Evolutionary conservation across 2,888 invertebrate species (phyloP), one percentile per base, ranked within the genome.

Genomic region (Xestia sexstrigata): DNA sequence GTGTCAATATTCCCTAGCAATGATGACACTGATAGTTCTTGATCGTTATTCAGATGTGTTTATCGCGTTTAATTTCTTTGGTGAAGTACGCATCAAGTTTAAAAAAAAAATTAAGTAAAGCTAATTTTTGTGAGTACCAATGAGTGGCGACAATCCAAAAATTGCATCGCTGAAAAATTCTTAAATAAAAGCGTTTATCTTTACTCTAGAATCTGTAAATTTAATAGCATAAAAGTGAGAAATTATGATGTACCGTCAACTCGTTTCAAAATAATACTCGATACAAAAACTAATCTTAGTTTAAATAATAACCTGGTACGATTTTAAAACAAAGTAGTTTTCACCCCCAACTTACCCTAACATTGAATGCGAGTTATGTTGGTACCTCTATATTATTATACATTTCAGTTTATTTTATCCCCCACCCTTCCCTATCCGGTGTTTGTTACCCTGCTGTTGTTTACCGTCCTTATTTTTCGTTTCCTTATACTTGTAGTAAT

Each of bases 391-490:
- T 95, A 94, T 94, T 95, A 94, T 94, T 95, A 96, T 96, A 96
- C 96, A 96, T 96, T 96, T 96, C 96, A 96, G 96, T 96, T 96
- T 96, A 96, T 96, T 96, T 96, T 95, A 90, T 92, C 91, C 91
- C 93, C 90, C 89, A 87, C 88, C 91, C 91, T 86, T 88, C 80
- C 91, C 92, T 92, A 89, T 68, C 93, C 92, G 95, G 94, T 95
- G 94, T 93, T 89, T 95, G 95, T 92, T 88, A 87, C 90, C 82
- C 58, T 70, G 88, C 86, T 93, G 91, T 93, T 92, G 89, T 93
- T 89, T 84, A 85, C 86, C 88, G 89, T 88, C 89, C 91, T 89
- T 65, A 81, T 89, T 87, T 88, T 86, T 84, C 84, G 88, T 88
- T 86, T 85, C 85, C 73, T 70, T 79, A 66, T 87, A 69, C 74